phyloP scores from a whole-genome alignment of 2,797 vertebrate genomes.

The Tapirus indicus region DNA sequence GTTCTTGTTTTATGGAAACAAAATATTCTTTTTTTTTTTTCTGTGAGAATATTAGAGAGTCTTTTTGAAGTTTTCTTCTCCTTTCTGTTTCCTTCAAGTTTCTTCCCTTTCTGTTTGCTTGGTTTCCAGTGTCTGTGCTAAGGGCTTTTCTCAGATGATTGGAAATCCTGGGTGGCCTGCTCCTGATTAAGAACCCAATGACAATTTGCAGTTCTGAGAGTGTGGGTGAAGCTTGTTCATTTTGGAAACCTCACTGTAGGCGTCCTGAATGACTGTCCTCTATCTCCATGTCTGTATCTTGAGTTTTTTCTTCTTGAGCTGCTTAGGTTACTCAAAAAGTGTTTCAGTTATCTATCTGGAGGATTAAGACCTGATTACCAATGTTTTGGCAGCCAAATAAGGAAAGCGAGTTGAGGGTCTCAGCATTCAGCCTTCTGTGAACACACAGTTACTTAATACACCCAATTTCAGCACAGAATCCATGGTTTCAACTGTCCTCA shows the following conservation, averaged over 20 bases:
- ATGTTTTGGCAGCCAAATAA: not conserved
- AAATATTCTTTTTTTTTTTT: not conserved
- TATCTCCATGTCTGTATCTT: not conserved
- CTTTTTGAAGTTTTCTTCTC: not conserved
- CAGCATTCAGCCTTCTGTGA: not conserved
- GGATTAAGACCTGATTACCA: not conserved
- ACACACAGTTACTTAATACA: not conserved
- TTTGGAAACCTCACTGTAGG: not conserved
- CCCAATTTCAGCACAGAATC: not conserved
- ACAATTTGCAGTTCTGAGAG: not conserved
- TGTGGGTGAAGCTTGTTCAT: not conserved
- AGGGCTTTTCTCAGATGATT: not conserved
- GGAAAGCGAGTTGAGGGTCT: not conserved
- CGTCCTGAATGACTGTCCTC: not conserved
- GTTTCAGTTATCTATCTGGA: not conserved
- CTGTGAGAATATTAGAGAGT: not conserved
- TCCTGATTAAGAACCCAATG: not conserved
- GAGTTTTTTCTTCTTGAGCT: not conserved
- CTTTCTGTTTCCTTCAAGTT: not conserved
- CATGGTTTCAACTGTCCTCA: not conserved
- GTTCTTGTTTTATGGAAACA: slow-evolving; percentile 46
- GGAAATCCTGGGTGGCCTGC: not conserved
- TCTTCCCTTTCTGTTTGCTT: not conserved
- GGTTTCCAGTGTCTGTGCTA: not conserved
- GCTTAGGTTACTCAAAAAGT: not conserved